A percentile compares a stretch with the other conserved stretches of the same genome.
These are phyloP conservation scores for Etheostoma spectabile DNA, from an alignment of 2,113 vertebrate species.

Conservation along the genomic window DNA sequence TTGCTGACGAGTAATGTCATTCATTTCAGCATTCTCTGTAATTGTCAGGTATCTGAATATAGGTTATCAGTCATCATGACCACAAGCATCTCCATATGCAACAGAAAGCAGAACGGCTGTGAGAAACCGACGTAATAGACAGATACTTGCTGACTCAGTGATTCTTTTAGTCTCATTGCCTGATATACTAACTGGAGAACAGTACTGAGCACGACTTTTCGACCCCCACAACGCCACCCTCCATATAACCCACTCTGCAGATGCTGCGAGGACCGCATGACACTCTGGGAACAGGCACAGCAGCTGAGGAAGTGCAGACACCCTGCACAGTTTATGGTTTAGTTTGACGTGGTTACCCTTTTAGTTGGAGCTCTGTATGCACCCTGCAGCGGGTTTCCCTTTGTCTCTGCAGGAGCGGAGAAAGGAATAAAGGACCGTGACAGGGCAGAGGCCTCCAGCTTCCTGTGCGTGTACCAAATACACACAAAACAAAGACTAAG, in stretches of 20 bases:
- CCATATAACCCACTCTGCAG: constrained; percentile 24
- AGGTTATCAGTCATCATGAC: constrained; percentile 53
- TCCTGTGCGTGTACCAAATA: not conserved
- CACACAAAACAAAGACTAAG: not conserved
- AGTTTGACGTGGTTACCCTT: constrained; percentile 49
- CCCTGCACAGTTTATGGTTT: constrained; percentile 56
- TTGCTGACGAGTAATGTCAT: not conserved
- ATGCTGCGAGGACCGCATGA: constrained; percentile 22
- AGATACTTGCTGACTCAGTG: constrained; percentile 55
- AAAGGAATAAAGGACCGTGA: constrained; percentile 40
- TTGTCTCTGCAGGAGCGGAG: constrained; percentile 16
- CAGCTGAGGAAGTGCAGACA: constrained; percentile 29
- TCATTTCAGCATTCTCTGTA: constrained; percentile 2
- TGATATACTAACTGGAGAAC: constrained; percentile 40
- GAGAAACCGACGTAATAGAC: constrained; percentile 13
- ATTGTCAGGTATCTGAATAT: constrained; percentile 2
- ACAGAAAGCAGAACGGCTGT: not conserved
- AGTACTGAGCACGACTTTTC: constrained; percentile 42
- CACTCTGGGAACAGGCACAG: constrained; percentile 67
- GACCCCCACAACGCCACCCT: constrained; percentile 62
- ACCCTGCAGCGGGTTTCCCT: constrained; percentile 44
- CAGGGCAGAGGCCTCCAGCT: not conserved
- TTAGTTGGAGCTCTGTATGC: constrained; percentile 15
- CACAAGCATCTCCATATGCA: constrained; percentile 52
- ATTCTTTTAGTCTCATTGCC: constrained; percentile 18